Evolutionary conservation across 1,140 invertebrate species (phyloP).

Genomic region (Proctacanthus coquilletti): DNA sequence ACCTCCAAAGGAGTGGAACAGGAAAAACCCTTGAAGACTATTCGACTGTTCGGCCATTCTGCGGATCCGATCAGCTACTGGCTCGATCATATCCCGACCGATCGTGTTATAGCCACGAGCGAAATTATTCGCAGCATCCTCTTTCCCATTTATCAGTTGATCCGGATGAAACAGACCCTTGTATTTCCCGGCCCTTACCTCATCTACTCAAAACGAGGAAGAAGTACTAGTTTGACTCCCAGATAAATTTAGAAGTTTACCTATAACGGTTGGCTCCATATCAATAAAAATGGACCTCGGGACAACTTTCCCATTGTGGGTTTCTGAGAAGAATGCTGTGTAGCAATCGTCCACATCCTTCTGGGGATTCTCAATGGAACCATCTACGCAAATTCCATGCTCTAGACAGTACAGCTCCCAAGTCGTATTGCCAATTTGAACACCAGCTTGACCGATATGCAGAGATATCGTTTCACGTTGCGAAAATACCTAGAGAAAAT

Average conservation of each 20-base stretch:
- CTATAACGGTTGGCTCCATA: constrained; percentile 57
- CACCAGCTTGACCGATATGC: constrained; percentile 73
- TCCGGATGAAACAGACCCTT: constrained; percentile 50
- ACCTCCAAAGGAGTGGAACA: constrained; percentile 69
- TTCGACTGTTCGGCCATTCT: constrained; percentile 36
- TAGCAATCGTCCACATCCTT: constrained; percentile 34
- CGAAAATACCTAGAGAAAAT: no score
- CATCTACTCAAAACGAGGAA: constrained; percentile 53
- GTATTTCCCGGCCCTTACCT: constrained; percentile 45
- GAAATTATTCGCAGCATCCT: constrained; percentile 65
- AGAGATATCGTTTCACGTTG: constrained; percentile 66
- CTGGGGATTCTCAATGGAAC: constrained; percentile 35
- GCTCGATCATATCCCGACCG: constrained; percentile 44
- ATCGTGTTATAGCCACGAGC: constrained; percentile 48
- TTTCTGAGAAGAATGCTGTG: constrained; percentile 40
- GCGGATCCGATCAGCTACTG: constrained; percentile 39
- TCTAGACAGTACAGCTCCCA: constrained; percentile 75
- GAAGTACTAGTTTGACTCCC: no score
- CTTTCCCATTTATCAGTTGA: constrained; percentile 58
- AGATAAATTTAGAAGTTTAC: no score
- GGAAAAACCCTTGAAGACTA: constrained; percentile 48
- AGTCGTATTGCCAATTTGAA: constrained; percentile 70
- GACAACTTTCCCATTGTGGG: constrained; percentile 53
- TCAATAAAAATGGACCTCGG: constrained; percentile 66
- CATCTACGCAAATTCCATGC: constrained; percentile 63